phyloP scores from a whole-genome alignment of 2,797 vertebrate species.

The Nannoperca australis region DNA sequence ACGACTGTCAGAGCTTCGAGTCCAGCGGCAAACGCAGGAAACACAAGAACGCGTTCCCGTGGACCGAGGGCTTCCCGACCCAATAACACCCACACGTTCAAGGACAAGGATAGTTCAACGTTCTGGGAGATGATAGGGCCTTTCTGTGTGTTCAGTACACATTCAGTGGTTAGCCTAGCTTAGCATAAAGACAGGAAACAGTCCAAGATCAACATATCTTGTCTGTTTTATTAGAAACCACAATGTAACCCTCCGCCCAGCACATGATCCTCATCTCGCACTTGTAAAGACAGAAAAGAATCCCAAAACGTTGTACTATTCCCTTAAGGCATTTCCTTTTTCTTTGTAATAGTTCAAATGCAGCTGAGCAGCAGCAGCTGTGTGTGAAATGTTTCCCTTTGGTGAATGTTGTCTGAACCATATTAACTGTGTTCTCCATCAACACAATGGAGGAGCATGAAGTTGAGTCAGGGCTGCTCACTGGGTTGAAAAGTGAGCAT shows the following conservation, averaged over 20 bases:
- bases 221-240: too few relatives aligned
- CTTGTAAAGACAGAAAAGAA: background rate
- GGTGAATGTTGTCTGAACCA: too few relatives aligned
- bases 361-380: too few relatives aligned
- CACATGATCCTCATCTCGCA: background rate
- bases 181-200: background rate
- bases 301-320: background rate
- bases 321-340: background rate
- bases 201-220: too few relatives aligned
- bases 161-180: background rate
- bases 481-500: too few relatives aligned
- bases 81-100: background rate
- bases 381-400: too few relatives aligned
- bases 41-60: conserved; percentile 31
- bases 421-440: too few relatives aligned
- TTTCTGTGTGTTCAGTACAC: background rate
- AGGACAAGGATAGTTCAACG: background rate
- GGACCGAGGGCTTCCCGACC: conserved; percentile 75
- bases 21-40: conserved; percentile 18
- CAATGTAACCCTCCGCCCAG: background rate
- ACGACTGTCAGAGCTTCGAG: background rate
- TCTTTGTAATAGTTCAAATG: background rate
- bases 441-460: too few relatives aligned
- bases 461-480: too few relatives aligned
- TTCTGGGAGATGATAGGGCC: background rate